These are phyloP conservation scores for Delia radicum DNA, from an alignment of 1,140 invertebrate genomes.

Conservation along the genomic window DNA sequence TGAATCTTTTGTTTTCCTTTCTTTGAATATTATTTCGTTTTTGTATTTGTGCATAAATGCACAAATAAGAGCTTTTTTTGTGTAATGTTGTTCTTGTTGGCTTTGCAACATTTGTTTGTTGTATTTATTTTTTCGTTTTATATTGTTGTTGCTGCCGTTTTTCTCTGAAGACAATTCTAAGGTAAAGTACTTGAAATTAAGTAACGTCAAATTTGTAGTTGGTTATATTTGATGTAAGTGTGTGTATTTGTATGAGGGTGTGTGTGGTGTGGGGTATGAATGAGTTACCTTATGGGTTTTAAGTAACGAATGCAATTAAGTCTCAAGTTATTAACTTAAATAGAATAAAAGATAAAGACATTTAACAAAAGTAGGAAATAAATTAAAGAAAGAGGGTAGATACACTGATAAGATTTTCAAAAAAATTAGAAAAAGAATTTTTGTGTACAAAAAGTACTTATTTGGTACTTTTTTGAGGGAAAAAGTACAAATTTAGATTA, in stretches of 20 bases:
- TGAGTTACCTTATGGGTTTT: background rate
- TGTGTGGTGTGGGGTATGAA: too few relatives aligned
- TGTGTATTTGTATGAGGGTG: background rate
- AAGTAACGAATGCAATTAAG: constrained; percentile 17
- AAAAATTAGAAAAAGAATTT: too few relatives aligned
- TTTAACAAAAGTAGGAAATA: background rate
- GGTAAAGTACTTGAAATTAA: constrained; percentile 19
- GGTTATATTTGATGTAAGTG: background rate
- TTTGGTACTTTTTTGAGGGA: too few relatives aligned
- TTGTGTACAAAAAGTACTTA: too few relatives aligned
- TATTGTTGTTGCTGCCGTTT: background rate
- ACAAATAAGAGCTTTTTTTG: constrained; percentile 14
- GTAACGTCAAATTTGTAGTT: background rate
- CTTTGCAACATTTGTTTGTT: background rate
- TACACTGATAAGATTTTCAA: background rate
- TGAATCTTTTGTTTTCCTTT: constrained; percentile 9
- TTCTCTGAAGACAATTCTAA: constrained; percentile 18
- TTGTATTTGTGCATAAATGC: constrained; percentile 19
- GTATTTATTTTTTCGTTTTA: too few relatives aligned
- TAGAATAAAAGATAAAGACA: background rate
- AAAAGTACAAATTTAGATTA: too few relatives aligned
- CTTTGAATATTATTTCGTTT: background rate
- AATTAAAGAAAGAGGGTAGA: background rate
- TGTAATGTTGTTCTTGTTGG: background rate
- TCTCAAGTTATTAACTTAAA: constrained; percentile 24